Conservation (phyloP, 2,113 vertebrate genomes). For the Oncorhynchus mykiss region DNA sequence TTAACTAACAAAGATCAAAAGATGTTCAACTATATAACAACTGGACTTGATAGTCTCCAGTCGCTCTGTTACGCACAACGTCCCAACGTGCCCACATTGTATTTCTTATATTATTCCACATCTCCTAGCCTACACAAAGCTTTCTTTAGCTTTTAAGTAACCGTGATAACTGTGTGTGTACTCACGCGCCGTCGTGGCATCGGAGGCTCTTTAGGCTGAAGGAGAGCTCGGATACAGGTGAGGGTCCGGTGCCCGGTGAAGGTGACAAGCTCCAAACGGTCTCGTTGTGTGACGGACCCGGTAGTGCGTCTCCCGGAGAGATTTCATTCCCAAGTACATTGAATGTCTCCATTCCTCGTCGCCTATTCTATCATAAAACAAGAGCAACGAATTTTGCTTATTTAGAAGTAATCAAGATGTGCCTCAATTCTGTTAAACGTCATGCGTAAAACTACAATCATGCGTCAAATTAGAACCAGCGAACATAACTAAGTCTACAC, state of each 20-base stretch:
- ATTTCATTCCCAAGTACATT: neutral
- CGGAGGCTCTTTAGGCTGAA: constrained; percentile 40
- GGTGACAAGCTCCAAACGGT: constrained; percentile 29
- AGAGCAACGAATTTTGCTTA: no score
- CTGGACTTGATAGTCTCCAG: no score
- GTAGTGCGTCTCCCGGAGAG: neutral
- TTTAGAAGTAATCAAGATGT: no score
- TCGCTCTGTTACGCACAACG: no score
- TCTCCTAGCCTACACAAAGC: neutral
- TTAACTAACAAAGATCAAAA: neutral
- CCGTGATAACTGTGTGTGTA: neutral
- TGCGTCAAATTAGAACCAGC: no score
- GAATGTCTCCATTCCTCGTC: no score
- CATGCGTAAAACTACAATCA: no score
- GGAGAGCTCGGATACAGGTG: constrained; percentile 52
- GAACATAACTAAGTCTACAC: no score
- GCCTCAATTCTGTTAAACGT: no score
- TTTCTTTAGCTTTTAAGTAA: neutral
- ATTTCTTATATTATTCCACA: no score
- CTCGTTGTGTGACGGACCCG: neutral
- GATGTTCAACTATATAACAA: neutral
- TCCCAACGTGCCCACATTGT: no score
- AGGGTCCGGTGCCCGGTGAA: constrained; percentile 33
- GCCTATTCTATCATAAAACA: no score
- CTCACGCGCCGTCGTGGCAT: constrained; percentile 38